Percentiles rank a stretch among this genome's conserved stretches.
Evolutionary conservation across 2,888 invertebrate species (phyloP).

Genomic region (Melikaiella ostensackeni): DNA sequence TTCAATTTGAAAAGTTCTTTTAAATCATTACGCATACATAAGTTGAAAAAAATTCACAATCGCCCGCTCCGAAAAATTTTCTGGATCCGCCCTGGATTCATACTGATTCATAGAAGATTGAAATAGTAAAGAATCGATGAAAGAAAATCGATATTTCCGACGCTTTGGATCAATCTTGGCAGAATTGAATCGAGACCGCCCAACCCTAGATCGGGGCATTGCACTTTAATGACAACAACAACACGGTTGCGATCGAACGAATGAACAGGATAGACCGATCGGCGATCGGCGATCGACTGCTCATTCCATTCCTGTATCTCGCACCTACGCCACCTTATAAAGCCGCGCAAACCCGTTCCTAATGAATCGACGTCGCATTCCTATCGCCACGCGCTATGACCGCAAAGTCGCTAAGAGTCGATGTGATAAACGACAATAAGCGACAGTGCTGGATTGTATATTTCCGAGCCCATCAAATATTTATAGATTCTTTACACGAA

Average conservation of each 20-base stretch:
- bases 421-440: conserved; percentile 13
- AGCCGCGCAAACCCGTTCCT: conserved; percentile 45
- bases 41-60: no score
- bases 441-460: neutral
- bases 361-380: conserved; percentile 33
- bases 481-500: no score
- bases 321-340: conserved; percentile 52
- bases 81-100: no score
- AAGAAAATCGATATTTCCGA: no score
- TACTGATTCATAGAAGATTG: no score
- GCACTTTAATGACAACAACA: conserved; percentile 69
- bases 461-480: neutral
- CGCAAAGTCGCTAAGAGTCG: conserved; percentile 23
- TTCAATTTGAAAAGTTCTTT: no score
- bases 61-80: no score
- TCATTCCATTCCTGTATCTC: conserved; percentile 52
- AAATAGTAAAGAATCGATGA: no score
- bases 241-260: conserved; percentile 49
- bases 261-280: conserved; percentile 48
- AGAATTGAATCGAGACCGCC: no score
- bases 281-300: conserved; percentile 48
- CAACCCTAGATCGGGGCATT: conserved; percentile 60
- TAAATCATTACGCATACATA: no score
- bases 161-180: no score
- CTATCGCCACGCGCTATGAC: conserved; percentile 29